Base-by-base conservation (phyloP, 23 tunicate species). In the Ciona savignyi region DNA sequence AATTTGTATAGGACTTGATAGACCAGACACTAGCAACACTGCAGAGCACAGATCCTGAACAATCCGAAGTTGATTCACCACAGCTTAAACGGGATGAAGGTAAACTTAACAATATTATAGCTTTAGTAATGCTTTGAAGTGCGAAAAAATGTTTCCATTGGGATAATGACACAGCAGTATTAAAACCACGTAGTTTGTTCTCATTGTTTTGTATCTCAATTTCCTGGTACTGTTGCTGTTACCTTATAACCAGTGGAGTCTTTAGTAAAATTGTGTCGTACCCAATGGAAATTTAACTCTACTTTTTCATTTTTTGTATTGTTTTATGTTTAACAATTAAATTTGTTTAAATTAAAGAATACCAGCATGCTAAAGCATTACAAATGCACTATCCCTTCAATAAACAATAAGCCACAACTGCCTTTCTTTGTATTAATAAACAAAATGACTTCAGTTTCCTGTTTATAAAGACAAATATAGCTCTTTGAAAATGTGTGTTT, bases 1-100 rank as follows among this genome's bases (percentile, higher is more conserved):
- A n/a, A n/a, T n/a, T n/a, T n/a, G n/a, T n/a, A 6, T 70, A 91
- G 97, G 80, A 67, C 22, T 62, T 80, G 34, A 91, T 91, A 32
- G 97, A 91, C 62, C 34, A 76, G 28, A 85, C 97, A 1, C 65
- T 91, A 26, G 75, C 84, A 29, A 72, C 62, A 15, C 60, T 91
- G 70, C 97, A 91, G 65, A 91, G 84, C 70, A 91, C 93, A 0
- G 97, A 91, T 65, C 97, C 97, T 0, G 97, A 91, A 35, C 71
- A 81, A 2, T 78, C 80, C 2, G 64, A 76, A 24, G 61, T 67
- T 2, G 97, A 91, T 66, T 68, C 85, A 4, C 78, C 74, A 6
- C 78, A 80, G 60, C 31, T 89, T 20, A 60, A 82, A 23, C 65
- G 66, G 30, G 70, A 89, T 70, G 96, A 89, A 89, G 89, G 96